These are phyloP conservation scores for Phalloptychus januarius DNA, from an alignment of 2,797 vertebrate genomes.

Conservation along the genomic window DNA sequence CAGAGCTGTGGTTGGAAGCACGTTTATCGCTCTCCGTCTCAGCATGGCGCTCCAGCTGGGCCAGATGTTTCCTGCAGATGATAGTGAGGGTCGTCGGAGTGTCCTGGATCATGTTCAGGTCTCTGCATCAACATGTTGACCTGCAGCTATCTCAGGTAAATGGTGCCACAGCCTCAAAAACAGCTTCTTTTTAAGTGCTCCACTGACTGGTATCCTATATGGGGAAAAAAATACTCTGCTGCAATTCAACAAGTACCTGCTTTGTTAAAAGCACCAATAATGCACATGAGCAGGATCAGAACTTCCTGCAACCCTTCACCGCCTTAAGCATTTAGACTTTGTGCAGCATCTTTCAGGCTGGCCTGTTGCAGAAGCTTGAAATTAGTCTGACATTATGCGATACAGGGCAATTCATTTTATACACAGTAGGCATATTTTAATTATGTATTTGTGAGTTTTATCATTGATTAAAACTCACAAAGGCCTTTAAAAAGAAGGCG, in stretches of 20 bases:
- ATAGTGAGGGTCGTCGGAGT: not conserved
- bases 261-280: not conserved
- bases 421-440: not conserved
- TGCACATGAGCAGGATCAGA: not conserved
- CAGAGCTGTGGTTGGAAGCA: not conserved
- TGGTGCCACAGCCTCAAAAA: not conserved
- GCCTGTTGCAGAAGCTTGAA: too few relatives aligned
- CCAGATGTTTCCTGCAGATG: not conserved
- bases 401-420: not conserved
- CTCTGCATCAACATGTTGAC: not conserved
- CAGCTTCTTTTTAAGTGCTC: too few relatives aligned
- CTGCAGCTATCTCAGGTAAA: not conserved
- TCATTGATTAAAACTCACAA: not conserved
- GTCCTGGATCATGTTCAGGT: too few relatives aligned
- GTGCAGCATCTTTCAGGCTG: too few relatives aligned
- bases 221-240: not conserved
- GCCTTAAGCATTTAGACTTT: not conserved
- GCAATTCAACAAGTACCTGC: not conserved
- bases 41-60: not conserved
- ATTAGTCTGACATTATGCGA: too few relatives aligned
- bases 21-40: not conserved
- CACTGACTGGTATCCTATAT: too few relatives aligned
- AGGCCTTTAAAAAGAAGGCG: not conserved
- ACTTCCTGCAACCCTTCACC: not conserved
- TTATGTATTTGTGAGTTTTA: too few relatives aligned